These are phyloP conservation scores for Hypomecis punctinalis DNA, from an alignment of 2,888 invertebrate species.

Conservation along the genomic window DNA sequence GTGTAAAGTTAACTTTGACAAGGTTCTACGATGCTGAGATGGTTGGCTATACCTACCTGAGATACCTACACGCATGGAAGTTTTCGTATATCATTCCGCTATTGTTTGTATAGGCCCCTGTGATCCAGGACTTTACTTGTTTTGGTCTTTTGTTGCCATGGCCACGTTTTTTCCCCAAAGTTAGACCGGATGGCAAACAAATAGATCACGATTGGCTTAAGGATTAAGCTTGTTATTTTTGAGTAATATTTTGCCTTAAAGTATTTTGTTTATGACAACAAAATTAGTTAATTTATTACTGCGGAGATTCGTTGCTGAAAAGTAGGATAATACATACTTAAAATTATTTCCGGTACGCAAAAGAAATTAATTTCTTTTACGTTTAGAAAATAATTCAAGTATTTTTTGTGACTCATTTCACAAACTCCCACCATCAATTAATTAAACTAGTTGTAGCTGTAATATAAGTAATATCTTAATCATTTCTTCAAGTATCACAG, in stretches of 20 bases:
- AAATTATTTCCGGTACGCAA: background rate
- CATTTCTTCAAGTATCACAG: too few species aligned
- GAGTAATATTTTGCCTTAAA: conserved; percentile 5
- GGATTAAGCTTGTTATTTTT: conserved; percentile 25
- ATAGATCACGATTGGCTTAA: conserved; percentile 28
- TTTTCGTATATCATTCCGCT: conserved; percentile 8
- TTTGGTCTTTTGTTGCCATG: conserved; percentile 17
- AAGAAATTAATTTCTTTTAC: too few species aligned
- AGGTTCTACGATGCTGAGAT: conserved; percentile 3
- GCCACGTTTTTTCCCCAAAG: conserved; percentile 13
- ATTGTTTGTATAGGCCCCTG: conserved; percentile 23
- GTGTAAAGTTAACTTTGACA: background rate
- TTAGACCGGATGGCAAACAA: conserved; percentile 24
- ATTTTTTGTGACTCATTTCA: too few species aligned
- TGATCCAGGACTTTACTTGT: conserved; percentile 17
- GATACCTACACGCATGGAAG: conserved; percentile 6
- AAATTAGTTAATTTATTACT: conserved; percentile 7
- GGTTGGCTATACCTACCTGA: conserved; percentile 11
- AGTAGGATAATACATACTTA: background rate
- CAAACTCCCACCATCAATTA: too few species aligned
- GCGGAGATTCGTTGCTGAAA: background rate
- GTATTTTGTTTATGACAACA: conserved; percentile 1
- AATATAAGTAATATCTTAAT: too few species aligned
- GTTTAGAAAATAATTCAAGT: too few species aligned
- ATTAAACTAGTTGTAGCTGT: too few species aligned